Base-by-base conservation (phyloP, 1,140 invertebrate genomes). In the Samia ricini region DNA sequence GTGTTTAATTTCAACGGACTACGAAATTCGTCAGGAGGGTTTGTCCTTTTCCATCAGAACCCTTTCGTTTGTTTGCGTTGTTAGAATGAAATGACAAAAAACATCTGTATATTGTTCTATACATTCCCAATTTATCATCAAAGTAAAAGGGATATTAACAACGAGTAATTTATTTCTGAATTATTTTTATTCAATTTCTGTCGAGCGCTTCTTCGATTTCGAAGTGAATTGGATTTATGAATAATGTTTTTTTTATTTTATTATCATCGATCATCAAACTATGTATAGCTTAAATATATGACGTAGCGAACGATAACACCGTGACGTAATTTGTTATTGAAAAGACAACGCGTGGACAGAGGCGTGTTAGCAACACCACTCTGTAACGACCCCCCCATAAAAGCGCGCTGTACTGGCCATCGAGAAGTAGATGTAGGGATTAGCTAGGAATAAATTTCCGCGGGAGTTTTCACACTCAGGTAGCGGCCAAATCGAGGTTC, bases 1-100 rank as follows among this genome's bases (percentile, higher is more conserved):
- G 58, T 60, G 59, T 61, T 65, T 65, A 65, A 65, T 60, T 65
- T 56, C 33, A 60, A 65, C 24, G 15, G 56, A 49, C 48, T 51
- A 26, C 48, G 22, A 23, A 55, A 55, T 55, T 24, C 4, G 52
- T 55, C 24, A 5, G 52, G 12, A 24, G 52, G 22, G 15, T 6
- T 12, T 54, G 19, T n/a, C n/a, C n/a, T n/a, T n/a, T n/a, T n/a
- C n/a, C n/a, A n/a, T 21, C 50, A 21, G 50, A 51, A 51, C 52
- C 52, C 52, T 55, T 55, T 12, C 20, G 52, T 22, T n/a, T 55
- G 22, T 23, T 10, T n/a, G 52, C 52, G 24, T 12, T 42, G 33
- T 42, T 42, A 15, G 10, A 42, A 42, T 12, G 33, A 42, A 42
- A 55, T 24, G 10, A 55, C 23, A 55, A 55, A 24, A 21, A 12